Conservation (phyloP, 2,888 invertebrate genomes). For the Brachypalpus laphriformis region DNA sequence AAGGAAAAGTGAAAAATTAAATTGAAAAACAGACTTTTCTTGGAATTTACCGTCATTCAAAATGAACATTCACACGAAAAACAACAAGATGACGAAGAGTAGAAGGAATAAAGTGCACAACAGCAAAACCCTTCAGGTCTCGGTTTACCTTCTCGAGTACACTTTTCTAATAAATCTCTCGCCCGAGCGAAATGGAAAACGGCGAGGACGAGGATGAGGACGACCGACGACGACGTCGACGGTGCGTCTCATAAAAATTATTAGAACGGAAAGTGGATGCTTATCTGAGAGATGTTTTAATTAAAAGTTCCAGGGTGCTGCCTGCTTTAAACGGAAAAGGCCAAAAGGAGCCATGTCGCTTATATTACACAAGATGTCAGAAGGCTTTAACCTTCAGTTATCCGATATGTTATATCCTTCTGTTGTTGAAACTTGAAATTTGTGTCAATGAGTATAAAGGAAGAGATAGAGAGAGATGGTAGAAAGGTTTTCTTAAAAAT, state of each 20-base stretch:
- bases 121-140: constrained; percentile 67
- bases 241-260: constrained; percentile 71
- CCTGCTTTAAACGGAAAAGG: constrained; percentile 60
- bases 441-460: constrained; percentile 52
- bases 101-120: constrained; percentile 53
- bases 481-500: background rate
- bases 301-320: constrained; percentile 69
- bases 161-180: constrained; percentile 71
- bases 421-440: constrained; percentile 16
- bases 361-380: constrained; percentile 60
- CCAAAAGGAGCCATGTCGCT: constrained; percentile 57
- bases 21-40: constrained; percentile 69
- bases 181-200: constrained; percentile 64
- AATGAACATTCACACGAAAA: constrained; percentile 64
- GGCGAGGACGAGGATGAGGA: background rate
- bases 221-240: constrained; percentile 17
- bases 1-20: constrained; percentile 67
- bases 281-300: constrained; percentile 73
- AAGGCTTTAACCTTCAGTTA: constrained; percentile 66
- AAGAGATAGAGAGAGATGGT: background rate
- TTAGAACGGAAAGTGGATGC: constrained; percentile 73
- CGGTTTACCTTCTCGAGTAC: constrained; percentile 72
- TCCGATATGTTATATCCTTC: constrained; percentile 49
- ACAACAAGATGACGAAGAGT: constrained; percentile 16
- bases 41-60: constrained; percentile 67